Conservation (phyloP, 1,140 invertebrate genomes). For the Metaphire vulgaris region DNA sequence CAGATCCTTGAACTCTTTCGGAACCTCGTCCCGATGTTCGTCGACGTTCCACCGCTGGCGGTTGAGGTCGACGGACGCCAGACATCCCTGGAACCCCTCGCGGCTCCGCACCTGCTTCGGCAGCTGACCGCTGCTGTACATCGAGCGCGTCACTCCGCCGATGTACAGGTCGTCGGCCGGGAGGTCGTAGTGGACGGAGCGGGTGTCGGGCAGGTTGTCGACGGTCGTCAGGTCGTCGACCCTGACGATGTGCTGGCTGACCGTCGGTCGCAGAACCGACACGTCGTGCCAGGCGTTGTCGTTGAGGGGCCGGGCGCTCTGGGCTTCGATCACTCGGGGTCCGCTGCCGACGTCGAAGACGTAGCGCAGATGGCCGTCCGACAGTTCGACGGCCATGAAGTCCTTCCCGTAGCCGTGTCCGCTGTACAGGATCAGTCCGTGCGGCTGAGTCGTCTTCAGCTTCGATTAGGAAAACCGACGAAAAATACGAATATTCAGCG, state of each 20-base stretch:
- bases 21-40: constrained; percentile 16
- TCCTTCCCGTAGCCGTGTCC: constrained; percentile 34
- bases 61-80: constrained; percentile 84
- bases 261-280: constrained; percentile 75
- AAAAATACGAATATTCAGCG: too few relatives aligned
- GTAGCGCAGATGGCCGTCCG: constrained; percentile 44
- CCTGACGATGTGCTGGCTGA: constrained; percentile 78
- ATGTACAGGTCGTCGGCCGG: constrained; percentile 60
- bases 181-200: constrained; percentile 72
- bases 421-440: constrained; percentile 28
- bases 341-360: constrained; percentile 47
- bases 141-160: constrained; percentile 36
- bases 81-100: constrained; percentile 87
- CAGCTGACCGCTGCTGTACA: constrained; percentile 46
- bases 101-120: constrained; percentile 72
- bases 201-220: constrained; percentile 62
- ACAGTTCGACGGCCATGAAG: constrained; percentile 47
- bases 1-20: neutral
- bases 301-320: constrained; percentile 61
- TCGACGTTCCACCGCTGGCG: constrained; percentile 59
- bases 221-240: constrained; percentile 79
- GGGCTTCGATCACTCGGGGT: constrained; percentile 37
- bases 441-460: constrained; percentile 27
- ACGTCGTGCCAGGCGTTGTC: constrained; percentile 92
- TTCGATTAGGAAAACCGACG: too few relatives aligned